Evolutionary conservation across 1,140 invertebrate species (phyloP).

Genomic region (Chymomyza costata): DNA sequence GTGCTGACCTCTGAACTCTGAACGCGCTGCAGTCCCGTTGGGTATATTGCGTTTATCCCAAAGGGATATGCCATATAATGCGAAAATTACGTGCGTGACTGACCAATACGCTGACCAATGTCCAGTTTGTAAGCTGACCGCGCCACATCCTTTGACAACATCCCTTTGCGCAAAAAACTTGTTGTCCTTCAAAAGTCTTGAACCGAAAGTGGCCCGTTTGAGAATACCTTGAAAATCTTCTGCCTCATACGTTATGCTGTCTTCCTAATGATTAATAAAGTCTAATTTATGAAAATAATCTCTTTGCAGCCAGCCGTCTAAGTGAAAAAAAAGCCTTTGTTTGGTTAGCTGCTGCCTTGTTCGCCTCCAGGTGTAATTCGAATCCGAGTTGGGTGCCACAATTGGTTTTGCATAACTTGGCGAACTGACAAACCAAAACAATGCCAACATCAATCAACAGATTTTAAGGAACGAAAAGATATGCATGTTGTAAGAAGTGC

Average conservation of each 20-base stretch:
- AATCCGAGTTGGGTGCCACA: slow-evolving; percentile 28
- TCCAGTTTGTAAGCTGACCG: slow-evolving; percentile 54
- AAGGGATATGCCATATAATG: slow-evolving; percentile 32
- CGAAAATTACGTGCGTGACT: slow-evolving; percentile 62
- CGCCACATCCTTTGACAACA: slow-evolving; percentile 41
- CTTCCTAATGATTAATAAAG: slow-evolving; percentile 72
- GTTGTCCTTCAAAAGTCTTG: slow-evolving; percentile 57
- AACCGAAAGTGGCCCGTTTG: background rate
- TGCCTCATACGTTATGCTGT: slow-evolving; percentile 38
- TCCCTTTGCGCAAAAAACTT: slow-evolving; percentile 31
- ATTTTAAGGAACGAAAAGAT: slow-evolving; percentile 45
- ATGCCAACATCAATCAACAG: slow-evolving; percentile 61
- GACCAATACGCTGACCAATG: slow-evolving; percentile 70
- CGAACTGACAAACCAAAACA: slow-evolving; percentile 49
- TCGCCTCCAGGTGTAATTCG: slow-evolving; percentile 56
- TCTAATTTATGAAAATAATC: slow-evolving; percentile 74
- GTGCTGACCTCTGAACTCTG: slow-evolving; percentile 71
- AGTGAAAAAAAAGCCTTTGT: slow-evolving; percentile 26
- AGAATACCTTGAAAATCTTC: slow-evolving; percentile 11
- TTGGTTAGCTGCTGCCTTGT: slow-evolving; percentile 6
- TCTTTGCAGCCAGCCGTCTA: slow-evolving; percentile 43
- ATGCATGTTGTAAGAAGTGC: slow-evolving; percentile 32
- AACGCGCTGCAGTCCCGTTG: slow-evolving; percentile 34
- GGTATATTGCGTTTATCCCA: slow-evolving; percentile 21
- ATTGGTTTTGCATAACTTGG: slow-evolving; percentile 38